phyloP scores from a whole-genome alignment of 2,797 vertebrate genomes.

The Hephaestus fuliginosus region DNA sequence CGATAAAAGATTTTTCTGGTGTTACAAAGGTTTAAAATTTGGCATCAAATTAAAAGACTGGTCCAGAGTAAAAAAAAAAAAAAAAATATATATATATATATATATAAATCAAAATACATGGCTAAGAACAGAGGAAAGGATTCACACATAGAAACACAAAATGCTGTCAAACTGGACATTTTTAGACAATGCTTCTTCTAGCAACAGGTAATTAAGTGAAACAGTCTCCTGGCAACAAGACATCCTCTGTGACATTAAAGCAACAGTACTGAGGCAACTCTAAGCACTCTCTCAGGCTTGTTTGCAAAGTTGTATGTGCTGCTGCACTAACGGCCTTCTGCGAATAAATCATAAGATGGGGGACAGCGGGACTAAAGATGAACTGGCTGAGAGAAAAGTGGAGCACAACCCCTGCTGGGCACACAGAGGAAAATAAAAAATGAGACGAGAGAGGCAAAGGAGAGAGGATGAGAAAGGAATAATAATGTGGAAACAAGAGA shows the following conservation, averaged over 20 bases:
- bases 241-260: conserved; percentile 40
- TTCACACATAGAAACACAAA: conserved; percentile 14
- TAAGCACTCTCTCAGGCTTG: conserved; percentile 16
- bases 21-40: not conserved
- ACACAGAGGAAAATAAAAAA: conserved; percentile 44
- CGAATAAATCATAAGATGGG: conserved; percentile 27
- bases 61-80: not conserved
- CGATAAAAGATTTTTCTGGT: not conserved
- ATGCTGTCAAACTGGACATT: conserved; percentile 24
- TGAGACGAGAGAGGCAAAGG: not conserved
- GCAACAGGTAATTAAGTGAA: conserved; percentile 44
- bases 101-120: not conserved
- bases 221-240: conserved; percentile 56
- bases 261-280: conserved; percentile 15
- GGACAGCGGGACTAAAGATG: conserved; percentile 29
- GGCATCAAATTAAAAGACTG: not conserved
- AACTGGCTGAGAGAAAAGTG: conserved; percentile 49
- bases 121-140: conserved; percentile 6
- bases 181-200: conserved; percentile 44
- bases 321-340: conserved; percentile 24
- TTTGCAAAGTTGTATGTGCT: conserved; percentile 31
- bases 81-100: not conserved
- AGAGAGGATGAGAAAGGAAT: conserved; percentile 3
- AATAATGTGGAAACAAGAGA: not conserved
- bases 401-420: conserved; percentile 57